Conservation (phyloP, 2,113 vertebrate species). For the Neodontobutis hainanensis region DNA sequence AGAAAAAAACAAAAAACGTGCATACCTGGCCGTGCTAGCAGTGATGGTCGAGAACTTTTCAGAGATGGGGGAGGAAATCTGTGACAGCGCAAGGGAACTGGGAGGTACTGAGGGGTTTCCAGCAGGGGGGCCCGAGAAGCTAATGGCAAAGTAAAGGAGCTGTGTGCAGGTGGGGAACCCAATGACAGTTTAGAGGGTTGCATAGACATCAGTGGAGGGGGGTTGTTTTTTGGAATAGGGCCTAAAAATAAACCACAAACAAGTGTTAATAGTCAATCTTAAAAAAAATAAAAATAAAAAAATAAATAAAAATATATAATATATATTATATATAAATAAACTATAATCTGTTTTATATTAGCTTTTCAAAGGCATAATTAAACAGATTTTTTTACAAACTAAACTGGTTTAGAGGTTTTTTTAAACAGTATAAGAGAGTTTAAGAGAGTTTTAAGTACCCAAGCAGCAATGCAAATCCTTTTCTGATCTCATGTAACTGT, state of each 20-base stretch:
- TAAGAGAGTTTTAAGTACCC: too few relatives aligned
- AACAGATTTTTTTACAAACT: too few relatives aligned
- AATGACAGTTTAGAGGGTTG: constrained; percentile 58
- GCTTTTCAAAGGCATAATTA: too few relatives aligned
- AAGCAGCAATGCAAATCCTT: too few relatives aligned
- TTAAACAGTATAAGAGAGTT: too few relatives aligned
- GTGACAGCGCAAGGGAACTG: constrained; percentile 43
- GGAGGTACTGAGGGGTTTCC: constrained; percentile 40
- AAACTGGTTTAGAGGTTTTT: too few relatives aligned
- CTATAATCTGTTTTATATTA: too few relatives aligned
- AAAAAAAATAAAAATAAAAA: too few relatives aligned
- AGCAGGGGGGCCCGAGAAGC: constrained; percentile 51
- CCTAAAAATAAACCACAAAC: constrained; percentile 10
- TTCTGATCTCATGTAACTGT: too few relatives aligned
- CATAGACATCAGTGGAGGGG: constrained; percentile 72
- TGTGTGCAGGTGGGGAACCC: constrained; percentile 24
- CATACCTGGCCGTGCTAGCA: constrained; percentile 69
- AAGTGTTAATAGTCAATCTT: not conserved
- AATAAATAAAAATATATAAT: too few relatives aligned
- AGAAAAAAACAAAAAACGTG: not conserved
- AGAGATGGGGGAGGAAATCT: constrained; percentile 51
- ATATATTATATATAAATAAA: too few relatives aligned
- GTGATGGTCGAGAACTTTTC: constrained; percentile 67
- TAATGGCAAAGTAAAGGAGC: constrained; percentile 3
- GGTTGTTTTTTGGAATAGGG: constrained; percentile 73